A percentile compares a stretch with the other conserved stretches of the same genome.
Conservation (phyloP, 2,888 invertebrate genomes). For the Teleogryllus oceanicus region DNA sequence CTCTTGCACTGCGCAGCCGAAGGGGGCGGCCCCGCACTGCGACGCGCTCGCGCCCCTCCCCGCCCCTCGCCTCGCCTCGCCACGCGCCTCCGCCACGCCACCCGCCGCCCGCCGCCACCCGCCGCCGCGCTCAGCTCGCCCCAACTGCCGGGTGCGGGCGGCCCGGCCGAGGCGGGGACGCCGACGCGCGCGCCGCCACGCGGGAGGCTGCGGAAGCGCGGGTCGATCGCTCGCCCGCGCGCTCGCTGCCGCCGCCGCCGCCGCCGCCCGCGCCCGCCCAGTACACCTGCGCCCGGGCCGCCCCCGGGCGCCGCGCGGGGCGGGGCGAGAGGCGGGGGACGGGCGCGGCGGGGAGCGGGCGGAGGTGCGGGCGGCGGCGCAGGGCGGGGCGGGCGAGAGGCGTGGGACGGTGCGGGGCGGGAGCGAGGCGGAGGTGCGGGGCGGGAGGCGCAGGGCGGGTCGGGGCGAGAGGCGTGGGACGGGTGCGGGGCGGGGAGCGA, state of each 20-base stretch:
- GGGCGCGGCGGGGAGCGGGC: background rate
- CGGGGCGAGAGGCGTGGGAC: too few species aligned
- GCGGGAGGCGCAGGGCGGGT: too few species aligned
- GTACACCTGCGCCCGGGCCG: constrained; percentile 18
- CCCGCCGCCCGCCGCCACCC: background rate
- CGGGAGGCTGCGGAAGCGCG: constrained; percentile 9
- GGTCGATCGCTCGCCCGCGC: background rate
- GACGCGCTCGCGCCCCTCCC: background rate
- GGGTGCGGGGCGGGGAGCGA: background rate
- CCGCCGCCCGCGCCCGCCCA: background rate
- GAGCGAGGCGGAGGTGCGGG: too few species aligned
- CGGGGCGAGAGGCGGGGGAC: background rate
- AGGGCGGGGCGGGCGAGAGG: background rate
- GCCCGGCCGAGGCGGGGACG: background rate
- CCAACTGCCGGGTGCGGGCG: background rate
- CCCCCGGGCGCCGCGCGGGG: background rate
- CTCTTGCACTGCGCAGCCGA: too few species aligned
- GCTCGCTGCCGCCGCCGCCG: background rate
- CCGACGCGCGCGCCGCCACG: background rate
- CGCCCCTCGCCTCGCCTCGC: background rate
- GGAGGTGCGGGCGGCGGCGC: background rate
- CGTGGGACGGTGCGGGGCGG: too few species aligned
- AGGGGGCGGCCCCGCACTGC: background rate
- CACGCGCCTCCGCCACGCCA: background rate
- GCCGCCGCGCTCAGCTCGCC: background rate